phyloP scores from a whole-genome alignment of 2,888 invertebrate genomes.

The Drosophila rubida region DNA sequence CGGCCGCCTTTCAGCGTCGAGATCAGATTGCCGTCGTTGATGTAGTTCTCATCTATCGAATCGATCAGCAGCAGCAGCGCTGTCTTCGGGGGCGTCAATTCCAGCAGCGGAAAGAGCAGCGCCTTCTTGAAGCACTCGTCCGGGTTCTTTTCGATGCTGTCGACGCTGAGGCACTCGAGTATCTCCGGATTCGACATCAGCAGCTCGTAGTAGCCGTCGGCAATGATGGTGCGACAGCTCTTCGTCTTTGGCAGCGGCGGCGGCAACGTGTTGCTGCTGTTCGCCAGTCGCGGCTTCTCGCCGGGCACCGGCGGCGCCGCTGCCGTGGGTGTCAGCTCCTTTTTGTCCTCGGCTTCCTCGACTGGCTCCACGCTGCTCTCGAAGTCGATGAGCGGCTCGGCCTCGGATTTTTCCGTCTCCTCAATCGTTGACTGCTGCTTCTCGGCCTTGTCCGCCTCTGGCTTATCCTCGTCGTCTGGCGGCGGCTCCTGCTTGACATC shows the following conservation, averaged over 20 bases:
- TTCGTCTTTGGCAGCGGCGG: conserved; percentile 86
- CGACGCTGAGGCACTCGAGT: conserved; percentile 91
- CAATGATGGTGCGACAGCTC: conserved; percentile 88
- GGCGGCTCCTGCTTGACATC: conserved; percentile 68
- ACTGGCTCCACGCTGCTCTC: conserved; percentile 18
- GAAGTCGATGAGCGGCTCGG: conserved; percentile 60
- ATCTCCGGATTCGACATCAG: conserved; percentile 92
- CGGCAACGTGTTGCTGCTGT: conserved; percentile 76
- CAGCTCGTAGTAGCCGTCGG: conserved; percentile 92
- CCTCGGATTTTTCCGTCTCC: conserved; percentile 38
- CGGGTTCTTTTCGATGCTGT: conserved; percentile 93
- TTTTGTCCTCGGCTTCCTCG: conserved; percentile 1
- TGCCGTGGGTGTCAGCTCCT: conserved; percentile 9
- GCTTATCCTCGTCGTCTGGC: conserved; percentile 43
- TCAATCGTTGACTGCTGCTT: conserved; percentile 16
- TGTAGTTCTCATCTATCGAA: conserved; percentile 94
- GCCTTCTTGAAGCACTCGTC: conserved; percentile 96
- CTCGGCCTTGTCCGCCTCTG: conserved; percentile 66
- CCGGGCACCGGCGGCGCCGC: conserved; percentile 50
- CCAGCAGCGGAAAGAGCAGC: conserved; percentile 93
- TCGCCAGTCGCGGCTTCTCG: conserved; percentile 51
- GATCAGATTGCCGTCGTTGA: conserved; percentile 86
- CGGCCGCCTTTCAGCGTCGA: conserved; percentile 86
- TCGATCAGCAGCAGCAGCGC: conserved; percentile 94
- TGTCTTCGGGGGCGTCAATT: conserved; percentile 94